phyloP scores from a whole-genome alignment of 1,140 invertebrate genomes.

The Drosophila willistoni region DNA sequence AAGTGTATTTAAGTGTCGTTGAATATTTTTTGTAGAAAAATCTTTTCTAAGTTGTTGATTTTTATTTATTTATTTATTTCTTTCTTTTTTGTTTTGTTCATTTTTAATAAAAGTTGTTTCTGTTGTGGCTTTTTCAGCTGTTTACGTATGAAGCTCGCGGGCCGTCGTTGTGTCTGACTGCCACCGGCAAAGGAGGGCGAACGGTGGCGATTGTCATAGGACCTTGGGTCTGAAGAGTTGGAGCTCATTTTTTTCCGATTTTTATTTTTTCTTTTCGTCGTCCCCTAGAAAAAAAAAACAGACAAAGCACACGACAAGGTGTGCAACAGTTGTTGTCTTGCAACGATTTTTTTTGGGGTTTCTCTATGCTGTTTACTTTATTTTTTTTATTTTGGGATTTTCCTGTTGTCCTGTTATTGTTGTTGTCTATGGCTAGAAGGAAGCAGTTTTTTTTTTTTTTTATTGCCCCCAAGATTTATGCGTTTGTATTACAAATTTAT shows the following conservation, averaged over 20 bases:
- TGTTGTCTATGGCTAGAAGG: conserved; percentile 25
- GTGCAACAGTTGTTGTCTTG: conserved; percentile 41
- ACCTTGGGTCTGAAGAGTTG: conserved; percentile 39
- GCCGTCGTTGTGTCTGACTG: conserved; percentile 23
- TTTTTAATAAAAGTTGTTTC: conserved; percentile 46
- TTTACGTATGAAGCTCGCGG: conserved; percentile 33
- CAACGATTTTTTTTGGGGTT: conserved; percentile 3
- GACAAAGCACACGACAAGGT: conserved; percentile 18
- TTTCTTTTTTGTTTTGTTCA: background rate
- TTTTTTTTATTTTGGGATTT: conserved; percentile 37
- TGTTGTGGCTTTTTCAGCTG: conserved; percentile 39
- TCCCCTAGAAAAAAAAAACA: conserved; percentile 12
- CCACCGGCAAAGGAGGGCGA: background rate
- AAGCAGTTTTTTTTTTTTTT: conserved; percentile 56
- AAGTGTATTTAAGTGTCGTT: conserved; percentile 9
- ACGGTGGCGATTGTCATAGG: conserved; percentile 34
- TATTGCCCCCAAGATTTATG: conserved; percentile 55
- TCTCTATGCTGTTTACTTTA: conserved; percentile 23
- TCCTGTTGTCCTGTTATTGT: conserved; percentile 12
- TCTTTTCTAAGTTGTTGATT: background rate
- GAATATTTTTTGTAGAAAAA: background rate
- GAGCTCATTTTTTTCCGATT: conserved; percentile 4
- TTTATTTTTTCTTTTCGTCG: background rate
- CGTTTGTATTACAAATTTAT: conserved; percentile 34
- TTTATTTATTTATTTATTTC: background rate